A percentile compares a stretch with the other conserved stretches of the same genome.
Evolutionary conservation across 2,888 invertebrate genomes (phyloP).

Genomic region (Bembecia ichneumoniformis): DNA sequence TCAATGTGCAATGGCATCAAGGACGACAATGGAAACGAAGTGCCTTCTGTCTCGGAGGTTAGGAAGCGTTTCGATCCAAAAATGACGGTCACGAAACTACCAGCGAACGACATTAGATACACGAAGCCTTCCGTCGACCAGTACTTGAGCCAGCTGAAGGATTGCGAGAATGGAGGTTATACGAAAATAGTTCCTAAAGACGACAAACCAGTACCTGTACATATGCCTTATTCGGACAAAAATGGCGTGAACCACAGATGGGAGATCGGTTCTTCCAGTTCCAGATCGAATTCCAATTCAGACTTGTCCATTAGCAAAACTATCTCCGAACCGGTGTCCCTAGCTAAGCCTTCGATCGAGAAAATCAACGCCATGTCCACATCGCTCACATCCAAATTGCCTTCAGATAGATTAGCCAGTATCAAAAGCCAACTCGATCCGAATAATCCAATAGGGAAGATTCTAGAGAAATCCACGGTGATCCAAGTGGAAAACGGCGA

Average conservation of each 20-base stretch:
- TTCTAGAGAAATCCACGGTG: constrained; percentile 64
- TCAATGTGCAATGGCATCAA: constrained; percentile 59
- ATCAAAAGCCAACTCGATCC: constrained; percentile 65
- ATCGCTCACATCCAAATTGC: constrained; percentile 47
- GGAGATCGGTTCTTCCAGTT: constrained; percentile 43
- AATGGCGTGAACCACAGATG: constrained; percentile 44
- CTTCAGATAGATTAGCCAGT: constrained; percentile 55
- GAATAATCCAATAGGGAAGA: constrained; percentile 66
- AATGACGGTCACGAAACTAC: constrained; percentile 64
- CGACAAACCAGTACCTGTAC: constrained; percentile 60
- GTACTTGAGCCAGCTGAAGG: constrained; percentile 53
- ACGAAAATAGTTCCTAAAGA: constrained; percentile 48
- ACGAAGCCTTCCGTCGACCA: constrained; percentile 47
- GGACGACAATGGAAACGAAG: constrained; percentile 73
- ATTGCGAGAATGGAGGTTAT: constrained; percentile 57
- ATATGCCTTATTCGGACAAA: constrained; percentile 54
- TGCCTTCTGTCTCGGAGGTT: constrained; percentile 73
- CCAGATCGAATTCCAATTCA: constrained; percentile 53
- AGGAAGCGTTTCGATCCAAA: constrained; percentile 70
- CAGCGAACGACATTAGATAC: constrained; percentile 50
- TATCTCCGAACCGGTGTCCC: constrained; percentile 53
- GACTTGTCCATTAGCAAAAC: constrained; percentile 61
- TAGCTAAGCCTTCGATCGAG: constrained; percentile 44
- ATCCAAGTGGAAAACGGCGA: constrained; percentile 63
- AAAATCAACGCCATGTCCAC: constrained; percentile 44